Evolutionary conservation across 2,888 invertebrate genomes (phyloP), one percentile per base, ranked within the genome.

Genomic region (Euplagia quadripunctaria): DNA sequence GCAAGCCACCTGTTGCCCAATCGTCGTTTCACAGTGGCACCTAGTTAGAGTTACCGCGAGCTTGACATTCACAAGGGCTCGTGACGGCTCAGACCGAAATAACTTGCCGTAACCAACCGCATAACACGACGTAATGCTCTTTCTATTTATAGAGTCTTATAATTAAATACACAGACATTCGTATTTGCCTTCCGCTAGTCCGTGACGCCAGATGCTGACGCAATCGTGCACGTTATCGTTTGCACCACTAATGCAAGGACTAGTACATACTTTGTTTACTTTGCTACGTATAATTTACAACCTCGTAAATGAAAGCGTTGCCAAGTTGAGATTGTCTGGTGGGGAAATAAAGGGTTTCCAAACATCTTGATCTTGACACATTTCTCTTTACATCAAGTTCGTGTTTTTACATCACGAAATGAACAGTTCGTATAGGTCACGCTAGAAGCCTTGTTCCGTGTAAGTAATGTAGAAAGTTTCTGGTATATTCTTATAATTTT

Each of bases 1-100:
- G 91, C 92, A 92, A 88, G 87, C 89, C 93, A 95, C 95, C 92
- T 95, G 95, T 95, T 94, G 94, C 90, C 89, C 82, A 89, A 91
- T 90, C 86, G 86, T 86, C 72, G 83, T 89, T 87, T 87, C 88
- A 89, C 86, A 69, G 82, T 90, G 87, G 88, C 89, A 89, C 89
- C 91, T 90, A 92, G 92, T 91, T 90, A 89, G 83, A 87, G 89
- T 91, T 88, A 90, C 91, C 91, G 91, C 94, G 94, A 93, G 95
- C 94, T 95, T 95, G 95, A 95, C 95, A 94, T 95, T 95, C 92
- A 90, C 91, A 88, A 90, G 86, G 89, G 87, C 92, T 92, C 91
- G 94, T 93, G 94, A 94, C 94, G 91, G 86, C 86, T 88, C 86
- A 85, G 89, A 94, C 94, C 93, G 90, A 95, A 95, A 95, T 96